phyloP scores from a whole-genome alignment of 2,797 vertebrate genomes.

The Mormyrops boulengeri region DNA sequence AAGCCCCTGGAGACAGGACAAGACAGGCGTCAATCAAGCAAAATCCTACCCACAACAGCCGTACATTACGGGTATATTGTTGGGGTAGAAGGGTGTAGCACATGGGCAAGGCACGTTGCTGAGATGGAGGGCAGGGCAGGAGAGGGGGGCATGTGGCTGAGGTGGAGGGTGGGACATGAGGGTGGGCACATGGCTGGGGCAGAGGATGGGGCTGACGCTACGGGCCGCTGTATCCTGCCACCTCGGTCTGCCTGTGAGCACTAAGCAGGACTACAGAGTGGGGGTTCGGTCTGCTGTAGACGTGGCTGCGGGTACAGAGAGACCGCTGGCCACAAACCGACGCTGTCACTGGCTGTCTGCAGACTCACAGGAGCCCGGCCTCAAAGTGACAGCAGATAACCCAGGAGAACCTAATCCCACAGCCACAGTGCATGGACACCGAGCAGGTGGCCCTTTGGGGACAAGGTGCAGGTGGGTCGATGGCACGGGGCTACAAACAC shows the following conservation, averaged over 20 bases:
- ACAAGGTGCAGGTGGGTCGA: neutral
- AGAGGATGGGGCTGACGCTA: neutral
- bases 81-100: neutral
- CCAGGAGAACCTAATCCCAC: neutral
- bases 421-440: neutral
- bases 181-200: neutral
- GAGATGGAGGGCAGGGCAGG: neutral
- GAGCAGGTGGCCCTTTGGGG: neutral
- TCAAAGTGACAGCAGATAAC: neutral
- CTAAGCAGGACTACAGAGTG: neutral
- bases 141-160: neutral
- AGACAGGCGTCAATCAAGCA: neutral
- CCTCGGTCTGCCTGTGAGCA: neutral
- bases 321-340: conserved; percentile 3
- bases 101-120: neutral
- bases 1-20: conserved; percentile 66
- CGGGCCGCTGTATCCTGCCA: neutral
- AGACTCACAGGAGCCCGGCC: neutral
- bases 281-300: neutral
- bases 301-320: neutral
- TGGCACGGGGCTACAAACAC: neutral
- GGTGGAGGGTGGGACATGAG: neutral
- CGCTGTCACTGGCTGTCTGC: neutral
- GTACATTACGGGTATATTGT: neutral
- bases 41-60: neutral